Conservation (phyloP, 2,113 vertebrate species). For the Pantherophis guttatus region DNA sequence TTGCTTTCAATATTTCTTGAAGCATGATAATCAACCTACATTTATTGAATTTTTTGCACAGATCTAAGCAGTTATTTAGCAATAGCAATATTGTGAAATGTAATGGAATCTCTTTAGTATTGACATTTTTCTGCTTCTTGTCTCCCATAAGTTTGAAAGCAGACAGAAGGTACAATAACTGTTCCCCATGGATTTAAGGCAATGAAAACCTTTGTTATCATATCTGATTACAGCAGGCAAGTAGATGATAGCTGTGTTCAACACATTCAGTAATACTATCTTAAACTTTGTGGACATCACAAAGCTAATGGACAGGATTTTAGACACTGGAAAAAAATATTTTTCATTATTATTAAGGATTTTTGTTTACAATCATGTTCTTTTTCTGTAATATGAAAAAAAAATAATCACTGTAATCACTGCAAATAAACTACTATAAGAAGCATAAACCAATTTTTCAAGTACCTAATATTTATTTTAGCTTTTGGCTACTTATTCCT, state of each 20-base stretch:
- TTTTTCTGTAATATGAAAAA: neutral
- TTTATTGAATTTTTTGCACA: slow-evolving; percentile 46
- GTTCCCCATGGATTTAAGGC: slow-evolving; percentile 8
- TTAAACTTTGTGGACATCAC: slow-evolving; percentile 33
- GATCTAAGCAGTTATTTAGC: slow-evolving; percentile 52
- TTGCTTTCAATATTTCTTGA: slow-evolving; percentile 39
- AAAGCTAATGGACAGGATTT: slow-evolving; percentile 41
- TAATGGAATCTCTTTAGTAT: slow-evolving; percentile 47
- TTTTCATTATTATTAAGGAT: slow-evolving; percentile 18
- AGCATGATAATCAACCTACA: slow-evolving; percentile 45
- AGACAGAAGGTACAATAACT: slow-evolving; percentile 44
- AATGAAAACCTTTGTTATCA: slow-evolving; percentile 15
- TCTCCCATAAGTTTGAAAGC: slow-evolving; percentile 37
- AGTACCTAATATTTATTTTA: neutral
- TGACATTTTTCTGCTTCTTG: slow-evolving; percentile 32
- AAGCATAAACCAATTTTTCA: neutral
- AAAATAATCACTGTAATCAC: neutral
- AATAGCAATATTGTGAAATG: slow-evolving; percentile 46
- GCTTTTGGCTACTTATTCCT: neutral
- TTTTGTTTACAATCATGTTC: slow-evolving; percentile 7
- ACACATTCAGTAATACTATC: neutral
- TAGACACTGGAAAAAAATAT: slow-evolving; percentile 21
- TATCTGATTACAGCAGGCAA: slow-evolving; percentile 11
- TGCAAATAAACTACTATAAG: neutral
- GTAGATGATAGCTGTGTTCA: slow-evolving; percentile 27